Evolutionary conservation across 37 sponge, comb jelly and placozoan species (phyloP).

Genomic region (Hormiphora californensis): DNA sequence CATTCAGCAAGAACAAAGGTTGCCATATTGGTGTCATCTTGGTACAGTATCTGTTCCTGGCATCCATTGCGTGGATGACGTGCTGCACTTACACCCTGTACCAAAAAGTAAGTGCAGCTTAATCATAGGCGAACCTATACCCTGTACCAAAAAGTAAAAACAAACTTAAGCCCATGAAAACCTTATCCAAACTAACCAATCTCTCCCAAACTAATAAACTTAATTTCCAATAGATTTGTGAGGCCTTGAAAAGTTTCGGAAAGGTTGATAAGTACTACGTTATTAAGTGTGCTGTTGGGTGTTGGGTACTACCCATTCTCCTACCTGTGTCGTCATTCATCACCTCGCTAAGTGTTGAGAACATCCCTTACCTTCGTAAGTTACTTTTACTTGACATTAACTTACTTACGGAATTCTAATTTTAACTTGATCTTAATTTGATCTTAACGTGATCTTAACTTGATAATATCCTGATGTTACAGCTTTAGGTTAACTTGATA

Average conservation of each 20-base stretch:
- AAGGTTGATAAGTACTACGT: background rate
- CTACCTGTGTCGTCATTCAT: background rate
- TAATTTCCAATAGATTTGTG: background rate
- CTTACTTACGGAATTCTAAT: too few species aligned
- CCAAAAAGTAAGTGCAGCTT: background rate
- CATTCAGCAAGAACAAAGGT: background rate
- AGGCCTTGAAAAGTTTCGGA: background rate
- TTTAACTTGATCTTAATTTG: too few species aligned
- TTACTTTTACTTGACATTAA: too few species aligned
- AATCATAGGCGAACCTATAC: too few species aligned
- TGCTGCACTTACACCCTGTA: constrained; percentile 10
- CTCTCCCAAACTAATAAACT: background rate
- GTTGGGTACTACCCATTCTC: background rate
- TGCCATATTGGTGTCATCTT: background rate
- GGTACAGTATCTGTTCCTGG: constrained; percentile 35
- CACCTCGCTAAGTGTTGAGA: too few species aligned
- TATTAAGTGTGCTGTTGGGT: background rate
- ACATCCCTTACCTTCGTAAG: background rate
- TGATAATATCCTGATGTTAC: too few species aligned
- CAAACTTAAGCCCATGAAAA: too few species aligned
- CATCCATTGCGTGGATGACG: constrained; percentile 6
- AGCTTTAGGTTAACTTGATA: too few species aligned
- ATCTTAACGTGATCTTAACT: too few species aligned
- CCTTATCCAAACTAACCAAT: too few species aligned
- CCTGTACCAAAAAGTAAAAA: too few species aligned